Conservation (phyloP, 2,797 vertebrate genomes). For the Danio kyathit region DNA sequence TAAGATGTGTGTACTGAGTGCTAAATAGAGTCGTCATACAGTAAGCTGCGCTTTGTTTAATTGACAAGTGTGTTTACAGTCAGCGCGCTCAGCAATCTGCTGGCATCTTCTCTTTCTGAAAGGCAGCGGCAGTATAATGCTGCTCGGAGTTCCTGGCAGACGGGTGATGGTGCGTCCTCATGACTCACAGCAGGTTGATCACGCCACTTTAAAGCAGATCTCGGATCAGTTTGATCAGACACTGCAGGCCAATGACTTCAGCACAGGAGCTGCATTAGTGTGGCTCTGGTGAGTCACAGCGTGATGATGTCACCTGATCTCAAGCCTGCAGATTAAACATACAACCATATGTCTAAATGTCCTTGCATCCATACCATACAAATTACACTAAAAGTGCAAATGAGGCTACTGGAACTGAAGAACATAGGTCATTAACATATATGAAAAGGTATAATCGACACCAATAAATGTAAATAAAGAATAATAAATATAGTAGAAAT, state of each 20-base stretch:
- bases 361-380: background rate
- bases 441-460: background rate
- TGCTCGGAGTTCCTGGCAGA: slow-evolving; percentile 47
- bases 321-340: slow-evolving; percentile 14
- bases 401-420: background rate
- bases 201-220: slow-evolving; percentile 38
- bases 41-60: background rate
- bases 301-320: slow-evolving; percentile 54
- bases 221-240: slow-evolving; percentile 34
- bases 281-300: slow-evolving; percentile 58
- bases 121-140: slow-evolving; percentile 8
- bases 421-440: background rate
- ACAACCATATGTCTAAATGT: slow-evolving; percentile 11
- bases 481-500: too few relatives aligned
- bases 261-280: slow-evolving; percentile 40
- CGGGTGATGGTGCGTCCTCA: slow-evolving; percentile 37
- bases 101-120: background rate
- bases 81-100: slow-evolving; percentile 20
- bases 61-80: background rate
- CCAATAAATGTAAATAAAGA: too few relatives aligned
- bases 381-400: background rate
- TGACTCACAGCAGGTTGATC: slow-evolving; percentile 59
- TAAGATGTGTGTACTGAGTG: background rate
- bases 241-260: slow-evolving; percentile 43
- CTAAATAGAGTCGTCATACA: background rate